These are phyloP conservation scores for Archips crataeganus DNA, from an alignment of 2,888 invertebrate species.

Conservation along the genomic window DNA sequence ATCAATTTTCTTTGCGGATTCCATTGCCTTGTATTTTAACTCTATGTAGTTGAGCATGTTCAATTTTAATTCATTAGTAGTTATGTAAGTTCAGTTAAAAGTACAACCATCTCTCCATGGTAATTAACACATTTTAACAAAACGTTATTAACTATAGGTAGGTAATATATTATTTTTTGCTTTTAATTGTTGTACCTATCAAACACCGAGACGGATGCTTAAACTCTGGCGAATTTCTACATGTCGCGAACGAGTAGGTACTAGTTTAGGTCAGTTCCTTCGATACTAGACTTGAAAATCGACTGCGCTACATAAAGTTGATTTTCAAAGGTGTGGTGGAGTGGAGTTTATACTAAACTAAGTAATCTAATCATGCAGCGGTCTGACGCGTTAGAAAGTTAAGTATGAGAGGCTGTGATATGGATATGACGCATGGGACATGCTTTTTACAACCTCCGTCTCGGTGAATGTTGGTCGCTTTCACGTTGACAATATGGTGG, in stretches of 20 bases:
- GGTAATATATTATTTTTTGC: slow-evolving; percentile 3
- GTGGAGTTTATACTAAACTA: not conserved
- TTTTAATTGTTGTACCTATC: slow-evolving; percentile 24
- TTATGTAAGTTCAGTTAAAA: not conserved
- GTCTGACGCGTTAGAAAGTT: not conserved
- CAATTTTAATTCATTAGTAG: not conserved
- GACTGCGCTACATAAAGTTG: not conserved
- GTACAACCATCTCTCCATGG: slow-evolving; percentile 9
- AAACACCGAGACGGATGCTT: slow-evolving; percentile 17
- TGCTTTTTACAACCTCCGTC: slow-evolving; percentile 41
- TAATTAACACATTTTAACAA: not conserved
- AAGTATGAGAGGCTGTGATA: not conserved
- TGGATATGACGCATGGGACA: not conserved
- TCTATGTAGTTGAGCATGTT: not conserved
- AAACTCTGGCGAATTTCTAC: not conserved
- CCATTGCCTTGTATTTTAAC: not conserved
- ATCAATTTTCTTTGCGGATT: slow-evolving; percentile 20
- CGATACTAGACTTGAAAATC: not conserved
- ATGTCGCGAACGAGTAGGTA: not conserved
- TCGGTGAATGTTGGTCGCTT: slow-evolving; percentile 57
- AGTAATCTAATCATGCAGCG: not conserved
- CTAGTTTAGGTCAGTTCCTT: not conserved
- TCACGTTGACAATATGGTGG: slow-evolving; percentile 83
- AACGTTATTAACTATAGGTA: slow-evolving; percentile 10
- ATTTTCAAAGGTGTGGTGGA: not conserved